Evolutionary conservation across 1,140 invertebrate genomes (phyloP), one percentile per base, ranked within the genome.

Genomic region (Cydia pomonella): DNA sequence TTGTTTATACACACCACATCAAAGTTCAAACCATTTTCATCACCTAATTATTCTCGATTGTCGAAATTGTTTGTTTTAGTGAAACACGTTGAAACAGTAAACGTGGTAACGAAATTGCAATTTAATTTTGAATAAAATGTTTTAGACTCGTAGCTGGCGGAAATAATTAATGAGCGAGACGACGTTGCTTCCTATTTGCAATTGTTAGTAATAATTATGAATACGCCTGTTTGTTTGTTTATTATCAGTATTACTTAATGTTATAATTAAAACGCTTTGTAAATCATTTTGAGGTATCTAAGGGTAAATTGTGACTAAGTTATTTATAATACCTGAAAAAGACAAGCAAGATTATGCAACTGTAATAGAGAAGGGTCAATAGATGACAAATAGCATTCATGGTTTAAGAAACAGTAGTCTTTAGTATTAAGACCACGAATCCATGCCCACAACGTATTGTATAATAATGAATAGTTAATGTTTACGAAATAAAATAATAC

Each of bases 151-250:
- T 69, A 69, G 64, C 64, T 21, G 6, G 64, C 64, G 64, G 64
- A 69, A 69, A 69, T 69, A 69, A 69, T 69, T 69, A 69, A 69
- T 69, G 64, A 38, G 64, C 64, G 64, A 33, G 64, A 69, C 25
- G 16, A n/a, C 27, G 64, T 33, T 29, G 33, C n/a, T 69, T 69
- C 64, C 29, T 66, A 38, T 21, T 69, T 38, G 29, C 29, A 38
- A 66, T 29, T 66, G 16, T 29, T 53, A 13, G 7, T 18, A 53
- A 59, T 59, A 23, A 59, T 23, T 59, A 23, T 59, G 53, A 59
- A 59, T 59, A 7, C 21, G 21, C n/a, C 7, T 23, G 21, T 59
- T 59, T 59, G 21, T 59, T 59, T 53, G 6, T 53, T n/a, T 53
- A 18, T 53, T 23, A 59, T 9, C 9, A 23, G n/a, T n/a, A n/a